These are phyloP conservation scores for Leucoma salicis DNA, from an alignment of 2,888 invertebrate genomes.

Conservation along the genomic window DNA sequence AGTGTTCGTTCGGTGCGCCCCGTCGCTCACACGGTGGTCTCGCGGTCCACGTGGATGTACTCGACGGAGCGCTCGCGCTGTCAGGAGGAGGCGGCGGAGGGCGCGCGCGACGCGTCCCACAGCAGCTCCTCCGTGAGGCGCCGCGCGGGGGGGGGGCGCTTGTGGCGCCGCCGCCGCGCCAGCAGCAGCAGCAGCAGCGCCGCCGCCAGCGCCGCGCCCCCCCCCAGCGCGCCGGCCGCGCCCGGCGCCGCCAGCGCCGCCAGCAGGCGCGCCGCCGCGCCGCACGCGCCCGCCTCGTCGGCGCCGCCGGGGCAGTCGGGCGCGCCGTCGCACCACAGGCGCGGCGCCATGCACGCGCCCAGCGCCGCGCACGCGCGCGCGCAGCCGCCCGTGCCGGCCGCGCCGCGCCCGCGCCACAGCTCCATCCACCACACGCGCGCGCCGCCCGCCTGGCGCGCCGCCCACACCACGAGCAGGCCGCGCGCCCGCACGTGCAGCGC, in stretches of 20 bases:
- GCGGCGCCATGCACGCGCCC: slow-evolving; percentile 88
- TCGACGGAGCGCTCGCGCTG: slow-evolving; percentile 95
- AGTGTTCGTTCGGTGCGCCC: slow-evolving; percentile 14
- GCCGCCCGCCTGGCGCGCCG: slow-evolving; percentile 91
- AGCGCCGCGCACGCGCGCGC: slow-evolving; percentile 84
- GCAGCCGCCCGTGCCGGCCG: slow-evolving; percentile 48
- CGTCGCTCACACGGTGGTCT: slow-evolving; percentile 91
- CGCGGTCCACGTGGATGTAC: slow-evolving; percentile 95
- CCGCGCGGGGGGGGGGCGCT: slow-evolving; percentile 82
- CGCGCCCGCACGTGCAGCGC: slow-evolving; percentile 85
- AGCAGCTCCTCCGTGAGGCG: slow-evolving; percentile 87
- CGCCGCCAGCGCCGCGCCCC: slow-evolving; percentile 74
- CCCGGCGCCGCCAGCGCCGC: slow-evolving; percentile 84
- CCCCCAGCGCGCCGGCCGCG: slow-evolving; percentile 81
- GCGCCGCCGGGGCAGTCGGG: slow-evolving; percentile 58
- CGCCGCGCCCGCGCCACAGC: slow-evolving; percentile 45
- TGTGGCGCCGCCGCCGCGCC: slow-evolving; percentile 80
- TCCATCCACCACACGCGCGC: slow-evolving; percentile 90
- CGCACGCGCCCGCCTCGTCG: slow-evolving; percentile 85
- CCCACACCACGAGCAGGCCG: slow-evolving; percentile 89
- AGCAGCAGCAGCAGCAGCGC: slow-evolving; percentile 56
- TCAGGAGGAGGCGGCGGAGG: slow-evolving; percentile 88
- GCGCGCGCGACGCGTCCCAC: slow-evolving; percentile 82
- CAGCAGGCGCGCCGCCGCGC: slow-evolving; percentile 58
- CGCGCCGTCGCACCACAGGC: slow-evolving; percentile 89